A percentile compares a stretch with the other conserved stretches of the same genome.
These are phyloP conservation scores for Philypnodon macrostomus DNA, from an alignment of 2,797 vertebrate species.

Conservation along the genomic window DNA sequence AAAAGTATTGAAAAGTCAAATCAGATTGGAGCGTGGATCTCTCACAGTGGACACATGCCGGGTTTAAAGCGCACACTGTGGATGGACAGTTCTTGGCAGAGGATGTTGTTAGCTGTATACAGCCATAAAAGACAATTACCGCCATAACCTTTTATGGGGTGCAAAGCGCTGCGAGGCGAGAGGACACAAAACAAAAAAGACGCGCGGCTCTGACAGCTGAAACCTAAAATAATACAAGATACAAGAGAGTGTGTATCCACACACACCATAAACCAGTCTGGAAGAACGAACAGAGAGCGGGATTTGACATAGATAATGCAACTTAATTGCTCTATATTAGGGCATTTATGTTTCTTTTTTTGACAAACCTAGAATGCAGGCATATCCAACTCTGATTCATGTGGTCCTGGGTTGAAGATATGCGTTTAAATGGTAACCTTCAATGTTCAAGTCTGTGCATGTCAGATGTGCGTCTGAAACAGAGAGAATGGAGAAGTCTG, in stretches of 20 bases:
- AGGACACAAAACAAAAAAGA: constrained; percentile 73
- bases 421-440: constrained; percentile 19
- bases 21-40: too few relatives aligned
- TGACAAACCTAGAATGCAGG: background rate
- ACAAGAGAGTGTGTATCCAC: background rate
- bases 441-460: constrained; percentile 51
- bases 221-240: constrained; percentile 59
- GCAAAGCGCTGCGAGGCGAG: constrained; percentile 86
- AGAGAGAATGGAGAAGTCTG: constrained; percentile 12
- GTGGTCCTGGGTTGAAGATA: background rate
- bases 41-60: background rate
- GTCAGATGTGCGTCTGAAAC: constrained; percentile 37
- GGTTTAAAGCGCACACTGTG: constrained; percentile 1
- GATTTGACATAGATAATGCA: background rate
- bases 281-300: background rate
- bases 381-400: background rate
- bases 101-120: constrained; percentile 82
- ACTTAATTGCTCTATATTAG: background rate
- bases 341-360: background rate
- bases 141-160: constrained; percentile 96
- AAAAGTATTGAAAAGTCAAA: background rate
- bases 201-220: constrained; percentile 65
- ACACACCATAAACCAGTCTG: background rate
- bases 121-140: constrained; percentile 96
- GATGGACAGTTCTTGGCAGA: constrained; percentile 71